phyloP scores from a whole-genome alignment of 1,140 invertebrate genomes.

The Aethina tumida region DNA sequence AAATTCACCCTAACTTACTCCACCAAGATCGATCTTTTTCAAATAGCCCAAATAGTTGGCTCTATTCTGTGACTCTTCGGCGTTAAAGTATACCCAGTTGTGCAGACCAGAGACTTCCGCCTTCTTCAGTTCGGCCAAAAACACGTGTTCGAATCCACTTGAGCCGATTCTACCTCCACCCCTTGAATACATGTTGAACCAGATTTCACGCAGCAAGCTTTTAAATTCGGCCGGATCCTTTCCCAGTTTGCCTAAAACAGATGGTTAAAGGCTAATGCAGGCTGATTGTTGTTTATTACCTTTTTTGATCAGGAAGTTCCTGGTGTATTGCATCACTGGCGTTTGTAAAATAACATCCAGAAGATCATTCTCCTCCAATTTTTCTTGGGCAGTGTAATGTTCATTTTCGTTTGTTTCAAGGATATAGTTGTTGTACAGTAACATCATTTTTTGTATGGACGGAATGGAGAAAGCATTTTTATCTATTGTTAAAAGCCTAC shows the following conservation, averaged over 20 bases:
- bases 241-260: conserved; percentile 35
- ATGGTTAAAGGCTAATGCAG: conserved; percentile 3
- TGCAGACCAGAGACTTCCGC: conserved; percentile 71
- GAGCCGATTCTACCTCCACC: conserved; percentile 66
- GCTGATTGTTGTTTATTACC: conserved; percentile 31
- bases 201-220: conserved; percentile 61
- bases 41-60: conserved; percentile 75
- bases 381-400: conserved; percentile 63
- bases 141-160: conserved; percentile 80
- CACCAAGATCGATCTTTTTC: conserved; percentile 56
- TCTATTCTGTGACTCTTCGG: conserved; percentile 54
- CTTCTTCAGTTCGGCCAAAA: conserved; percentile 72
- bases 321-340: conserved; percentile 60
- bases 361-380: conserved; percentile 63
- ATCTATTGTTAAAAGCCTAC: conserved; percentile 51
- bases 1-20: conserved; percentile 52
- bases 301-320: conserved; percentile 61
- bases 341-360: conserved; percentile 65
- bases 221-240: conserved; percentile 57
- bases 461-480: conserved; percentile 47
- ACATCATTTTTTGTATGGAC: conserved; percentile 55
- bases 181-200: conserved; percentile 74
- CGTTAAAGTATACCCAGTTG: conserved; percentile 80
- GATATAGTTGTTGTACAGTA: conserved; percentile 69
- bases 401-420: conserved; percentile 63